A percentile compares a stretch with the other conserved stretches of the same genome.
phyloP scores from a whole-genome alignment of 1,140 invertebrate genomes.

The Ericerus pela region DNA sequence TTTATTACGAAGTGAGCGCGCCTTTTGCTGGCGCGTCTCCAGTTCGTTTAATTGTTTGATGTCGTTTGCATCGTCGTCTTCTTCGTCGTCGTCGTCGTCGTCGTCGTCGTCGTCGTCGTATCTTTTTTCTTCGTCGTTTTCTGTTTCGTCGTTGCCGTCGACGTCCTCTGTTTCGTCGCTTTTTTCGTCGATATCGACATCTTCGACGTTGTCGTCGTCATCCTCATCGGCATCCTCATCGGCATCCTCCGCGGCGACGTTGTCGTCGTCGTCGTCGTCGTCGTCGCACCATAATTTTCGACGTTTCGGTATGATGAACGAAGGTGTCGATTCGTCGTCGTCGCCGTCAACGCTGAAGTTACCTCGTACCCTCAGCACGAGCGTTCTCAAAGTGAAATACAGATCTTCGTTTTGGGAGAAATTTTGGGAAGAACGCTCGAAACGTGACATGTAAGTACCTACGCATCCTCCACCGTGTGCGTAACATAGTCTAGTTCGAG shows the following conservation, averaged over 20 bases:
- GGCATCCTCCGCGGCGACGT: not conserved
- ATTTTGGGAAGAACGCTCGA: constrained; percentile 51
- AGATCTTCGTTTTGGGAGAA: constrained; percentile 66
- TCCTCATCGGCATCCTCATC: constrained; percentile 5
- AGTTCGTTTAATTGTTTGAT: too few species aligned
- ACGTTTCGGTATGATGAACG: constrained; percentile 28
- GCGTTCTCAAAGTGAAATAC: constrained; percentile 55
- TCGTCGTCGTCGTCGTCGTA: not conserved
- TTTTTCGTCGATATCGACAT: not conserved
- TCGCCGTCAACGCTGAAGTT: constrained; percentile 35
- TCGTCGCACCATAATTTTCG: not conserved
- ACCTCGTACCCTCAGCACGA: constrained; percentile 60
- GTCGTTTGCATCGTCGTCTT: not conserved
- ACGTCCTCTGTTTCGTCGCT: not conserved
- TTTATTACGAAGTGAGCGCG: too few species aligned
- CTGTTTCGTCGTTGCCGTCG: not conserved
- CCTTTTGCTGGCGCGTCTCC: too few species aligned
- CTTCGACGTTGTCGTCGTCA: constrained; percentile 1
- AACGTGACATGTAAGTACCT: constrained; percentile 47
- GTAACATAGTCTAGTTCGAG: too few species aligned
- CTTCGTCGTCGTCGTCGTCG: not conserved
- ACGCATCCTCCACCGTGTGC: not conserved
- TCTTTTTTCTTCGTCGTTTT: not conserved
- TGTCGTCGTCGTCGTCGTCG: constrained; percentile 29
- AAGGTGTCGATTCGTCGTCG: constrained; percentile 31